These are phyloP conservation scores for Sinopyrophorus schimmeli DNA, from an alignment of 2,888 invertebrate genomes.

Conservation along the genomic window DNA sequence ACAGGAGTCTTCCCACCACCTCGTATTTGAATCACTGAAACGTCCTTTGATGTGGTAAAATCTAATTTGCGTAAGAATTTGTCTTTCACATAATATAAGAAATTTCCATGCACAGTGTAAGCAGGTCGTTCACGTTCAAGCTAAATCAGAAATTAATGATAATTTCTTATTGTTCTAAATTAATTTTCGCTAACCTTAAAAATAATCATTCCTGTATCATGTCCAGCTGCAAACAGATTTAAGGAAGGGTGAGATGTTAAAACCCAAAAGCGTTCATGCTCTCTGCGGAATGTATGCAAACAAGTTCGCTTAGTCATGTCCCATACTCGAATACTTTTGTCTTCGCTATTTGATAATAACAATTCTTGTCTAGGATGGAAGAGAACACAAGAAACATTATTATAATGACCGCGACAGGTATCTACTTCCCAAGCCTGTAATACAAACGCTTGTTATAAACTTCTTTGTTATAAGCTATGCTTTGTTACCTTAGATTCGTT, in stretches of 20 bases:
- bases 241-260: slow-evolving; percentile 91
- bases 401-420: slow-evolving; percentile 99
- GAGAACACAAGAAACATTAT: slow-evolving; percentile 96
- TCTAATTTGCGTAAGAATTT: slow-evolving; percentile 88
- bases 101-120: slow-evolving; percentile 89
- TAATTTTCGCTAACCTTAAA: slow-evolving; percentile 60
- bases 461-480: neutral
- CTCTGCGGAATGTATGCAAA: slow-evolving; percentile 88
- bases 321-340: slow-evolving; percentile 98
- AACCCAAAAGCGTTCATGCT: slow-evolving; percentile 98
- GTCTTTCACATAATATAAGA: slow-evolving; percentile 95
- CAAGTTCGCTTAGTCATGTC: slow-evolving; percentile 95
- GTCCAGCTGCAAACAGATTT: slow-evolving; percentile 99
- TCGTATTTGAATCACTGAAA: slow-evolving; percentile 89
- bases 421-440: slow-evolving; percentile 95
- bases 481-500: slow-evolving; percentile 81
- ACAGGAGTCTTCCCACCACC: slow-evolving; percentile 77
- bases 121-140: slow-evolving; percentile 96
- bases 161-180: slow-evolving; percentile 2
- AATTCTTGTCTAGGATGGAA: slow-evolving; percentile 98
- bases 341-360: slow-evolving; percentile 96
- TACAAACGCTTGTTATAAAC: slow-evolving; percentile 10
- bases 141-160: slow-evolving; percentile 56
- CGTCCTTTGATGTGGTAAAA: slow-evolving; percentile 90
- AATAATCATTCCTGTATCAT: slow-evolving; percentile 96